Evolutionary conservation across 2,113 vertebrate species (phyloP), one percentile per base, ranked within the genome.

Genomic region (Cephalopterus ornatus): DNA sequence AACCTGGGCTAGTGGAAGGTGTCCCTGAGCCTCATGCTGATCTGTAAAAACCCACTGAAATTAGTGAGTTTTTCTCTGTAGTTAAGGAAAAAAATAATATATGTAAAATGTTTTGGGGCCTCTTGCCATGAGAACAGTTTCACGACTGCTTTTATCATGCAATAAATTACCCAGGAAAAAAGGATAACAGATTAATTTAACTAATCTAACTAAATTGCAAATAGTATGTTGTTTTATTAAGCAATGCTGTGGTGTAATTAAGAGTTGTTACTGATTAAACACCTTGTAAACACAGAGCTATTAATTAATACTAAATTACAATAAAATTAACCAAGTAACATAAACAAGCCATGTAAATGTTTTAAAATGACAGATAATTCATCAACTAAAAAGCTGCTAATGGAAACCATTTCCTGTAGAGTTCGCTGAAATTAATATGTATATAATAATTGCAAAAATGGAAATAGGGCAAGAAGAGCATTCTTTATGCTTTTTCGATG

Each of bases 241-340:
- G 88, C 55, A 70, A 28, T 67, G 55, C 75, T 66, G 24, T 55
- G 56, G 23, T 18, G 46, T 79, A 88, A 96, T 93, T 94, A 93
- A 80, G 88, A 67, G 50, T 83, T 92, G 41, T 77, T 83, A 74
- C 71, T 77, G 85, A 88, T 94, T 76, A 77, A 93, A 83, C 74
- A 75, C 76, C 74, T 81, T 87, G 67, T 84, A 95, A 91, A 65
- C 27, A 58, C 30, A 78, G 55, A 72, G 67, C 42, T 95, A 63
- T 92, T 90, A 95, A 95, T 94, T 95, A 91, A 83, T 85, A 42
- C 35, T 83, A 92, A 93, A 95, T 92, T 95, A 92, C 82, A 93
- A 74, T 88, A 80, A 95, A 89, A 94, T 88, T 76, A 92, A n/a
- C 59, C 47, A 87, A 78, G 67, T 66, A 89, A 55, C 47, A 71